Evolutionary conservation across 2,113 vertebrate genomes (phyloP).

Genomic region (Anoplopoma fimbria): DNA sequence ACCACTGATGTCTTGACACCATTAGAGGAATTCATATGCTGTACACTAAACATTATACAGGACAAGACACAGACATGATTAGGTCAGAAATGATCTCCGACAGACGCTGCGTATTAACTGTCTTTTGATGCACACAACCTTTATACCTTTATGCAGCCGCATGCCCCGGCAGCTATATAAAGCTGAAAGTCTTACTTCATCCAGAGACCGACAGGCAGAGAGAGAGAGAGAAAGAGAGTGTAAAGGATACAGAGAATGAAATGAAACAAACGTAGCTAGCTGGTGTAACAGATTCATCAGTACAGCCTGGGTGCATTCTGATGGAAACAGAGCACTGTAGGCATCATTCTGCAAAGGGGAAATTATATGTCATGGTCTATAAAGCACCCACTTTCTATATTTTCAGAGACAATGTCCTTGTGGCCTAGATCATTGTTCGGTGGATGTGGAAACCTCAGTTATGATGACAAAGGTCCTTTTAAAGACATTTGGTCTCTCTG

Average conservation of each 20-base stretch:
- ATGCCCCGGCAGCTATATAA: slow-evolving; percentile 36
- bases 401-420: slow-evolving; percentile 66
- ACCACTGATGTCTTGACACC: slow-evolving; percentile 5
- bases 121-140: slow-evolving; percentile 58
- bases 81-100: slow-evolving; percentile 34
- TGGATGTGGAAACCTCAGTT: slow-evolving; percentile 48
- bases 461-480: slow-evolving; percentile 51
- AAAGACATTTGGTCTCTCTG: slow-evolving; percentile 37
- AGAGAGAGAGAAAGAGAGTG: slow-evolving; percentile 42
- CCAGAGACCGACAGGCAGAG: slow-evolving; percentile 25
- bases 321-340: slow-evolving; percentile 61
- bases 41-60: slow-evolving; percentile 14
- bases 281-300: slow-evolving; percentile 70
- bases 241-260: slow-evolving; percentile 58
- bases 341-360: slow-evolving; percentile 64
- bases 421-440: slow-evolving; percentile 58
- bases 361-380: slow-evolving; percentile 76
- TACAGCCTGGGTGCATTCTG: slow-evolving; percentile 66
- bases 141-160: slow-evolving; percentile 55
- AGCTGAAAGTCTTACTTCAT: slow-evolving; percentile 50
- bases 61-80: slow-evolving; percentile 21
- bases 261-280: slow-evolving; percentile 49
- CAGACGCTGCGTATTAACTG: slow-evolving; percentile 41
- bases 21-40: slow-evolving; percentile 19
- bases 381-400: slow-evolving; percentile 67